These are phyloP conservation scores for Pavo muticus DNA, from an alignment of 2,113 vertebrate genomes.

Conservation along the genomic window DNA sequence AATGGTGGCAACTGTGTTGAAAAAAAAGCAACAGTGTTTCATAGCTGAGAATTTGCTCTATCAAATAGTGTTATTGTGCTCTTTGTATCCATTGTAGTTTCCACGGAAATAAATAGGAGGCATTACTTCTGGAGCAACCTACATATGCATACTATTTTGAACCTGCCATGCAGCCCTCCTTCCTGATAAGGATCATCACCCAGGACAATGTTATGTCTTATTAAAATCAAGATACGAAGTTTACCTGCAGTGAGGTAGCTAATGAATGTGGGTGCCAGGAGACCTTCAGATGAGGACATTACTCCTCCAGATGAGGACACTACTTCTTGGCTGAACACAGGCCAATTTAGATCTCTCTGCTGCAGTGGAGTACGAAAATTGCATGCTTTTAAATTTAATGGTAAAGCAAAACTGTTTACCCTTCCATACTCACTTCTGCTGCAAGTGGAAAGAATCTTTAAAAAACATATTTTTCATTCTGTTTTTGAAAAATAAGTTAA, in stretches of 20 bases:
- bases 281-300: neutral
- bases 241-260: neutral
- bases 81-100: too few species aligned
- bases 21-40: too few species aligned
- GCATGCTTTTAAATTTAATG: slow-evolving; percentile 22
- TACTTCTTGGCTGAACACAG: neutral
- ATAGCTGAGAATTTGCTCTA: too few species aligned
- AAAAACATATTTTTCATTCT: neutral
- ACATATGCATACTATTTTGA: fast-evolving
- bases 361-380: slow-evolving; percentile 12
- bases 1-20: too few species aligned
- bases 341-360: neutral
- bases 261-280: neutral
- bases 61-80: too few species aligned
- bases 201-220: fast-evolving
- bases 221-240: neutral
- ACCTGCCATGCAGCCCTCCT: neutral
- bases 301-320: neutral
- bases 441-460: neutral
- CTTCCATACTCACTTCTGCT: neutral
- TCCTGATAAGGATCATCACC: neutral
- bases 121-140: too few species aligned
- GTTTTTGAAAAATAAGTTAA: neutral
- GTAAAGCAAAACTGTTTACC: neutral
- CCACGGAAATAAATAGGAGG: too few species aligned